Evolutionary conservation across 1,140 invertebrate genomes (phyloP), one percentile per base, ranked within the genome.

Genomic region (Laupala kohalensis): DNA sequence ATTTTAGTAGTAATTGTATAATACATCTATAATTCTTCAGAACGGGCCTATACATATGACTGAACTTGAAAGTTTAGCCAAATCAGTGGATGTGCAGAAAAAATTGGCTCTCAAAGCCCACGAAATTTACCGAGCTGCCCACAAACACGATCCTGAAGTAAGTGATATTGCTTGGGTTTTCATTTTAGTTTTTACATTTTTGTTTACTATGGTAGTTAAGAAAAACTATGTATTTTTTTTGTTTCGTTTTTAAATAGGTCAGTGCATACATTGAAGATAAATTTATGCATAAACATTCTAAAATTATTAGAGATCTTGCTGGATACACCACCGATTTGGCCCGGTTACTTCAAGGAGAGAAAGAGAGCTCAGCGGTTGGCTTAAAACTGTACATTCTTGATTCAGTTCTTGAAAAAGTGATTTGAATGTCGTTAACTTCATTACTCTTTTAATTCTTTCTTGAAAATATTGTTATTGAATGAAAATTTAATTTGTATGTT

Each of bases 41-140:
- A 23, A 29, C n/a, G 5, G 6, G 28, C 19, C 28, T 26, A 23
- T 68, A 29, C 65, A 68, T 29, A 73, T 88, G 3, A 82, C 82
- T 72, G 90, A 92, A 78, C 69, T 92, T 24, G 84, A 86, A 71
- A 87, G 89, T 65, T 81, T 94, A 68, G 88, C 88, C n/a, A 86
- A 86, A 75, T 90, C 89, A 64, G 78, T 93, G 69, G 91, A 92
- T 77, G 86, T 84, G n/a, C 84, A 91, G 77, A 93, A 92, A 80
- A 79, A 84, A 70, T 79, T 92, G 73, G 89, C 90, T 2, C 77
- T 81, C 15, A 83, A 88, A 71, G 89, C 88, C 5, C 81, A 89
- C 75, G 80, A 82, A 71, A 86, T 94, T 69, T 90, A 92, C 79
- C 73, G 83, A 70, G 83, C 82, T 30, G 83, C 82, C 6, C 80